These are phyloP conservation scores for Phalangium opilio DNA, from an alignment of 2,888 invertebrate genomes.

Conservation along the genomic window DNA sequence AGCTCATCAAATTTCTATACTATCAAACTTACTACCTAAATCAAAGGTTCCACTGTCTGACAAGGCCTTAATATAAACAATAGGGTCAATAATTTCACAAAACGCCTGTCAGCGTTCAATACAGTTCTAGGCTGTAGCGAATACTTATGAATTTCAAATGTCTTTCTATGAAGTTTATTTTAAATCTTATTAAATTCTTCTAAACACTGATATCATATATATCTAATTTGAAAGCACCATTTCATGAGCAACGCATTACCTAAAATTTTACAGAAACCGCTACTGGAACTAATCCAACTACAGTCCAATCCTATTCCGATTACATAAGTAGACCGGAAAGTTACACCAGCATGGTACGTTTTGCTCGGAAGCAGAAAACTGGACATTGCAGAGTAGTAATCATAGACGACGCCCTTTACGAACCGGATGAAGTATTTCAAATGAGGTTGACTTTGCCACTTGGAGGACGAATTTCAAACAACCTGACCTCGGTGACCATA, in stretches of 20 bases:
- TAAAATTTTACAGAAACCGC: slow-evolving; percentile 27
- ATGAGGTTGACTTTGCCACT: slow-evolving; percentile 26
- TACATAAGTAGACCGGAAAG: slow-evolving; percentile 28
- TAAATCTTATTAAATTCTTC: not conserved
- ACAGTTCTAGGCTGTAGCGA: not conserved
- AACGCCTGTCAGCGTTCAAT: not conserved
- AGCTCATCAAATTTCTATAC: no score
- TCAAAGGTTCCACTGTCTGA: no score
- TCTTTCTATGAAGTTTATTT: not conserved
- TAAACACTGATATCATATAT: no score
- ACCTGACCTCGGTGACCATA: slow-evolving; percentile 25
- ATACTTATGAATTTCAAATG: not conserved
- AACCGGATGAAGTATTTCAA: slow-evolving; percentile 27
- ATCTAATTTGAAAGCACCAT: no score
- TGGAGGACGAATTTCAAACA: slow-evolving; percentile 25
- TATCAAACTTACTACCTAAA: no score
- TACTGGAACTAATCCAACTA: slow-evolving; percentile 25
- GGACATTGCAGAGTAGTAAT: slow-evolving; percentile 27
- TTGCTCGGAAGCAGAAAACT: slow-evolving; percentile 25
- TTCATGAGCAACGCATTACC: no score
- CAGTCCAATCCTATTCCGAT: slow-evolving; percentile 29
- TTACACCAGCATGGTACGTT: slow-evolving; percentile 26
- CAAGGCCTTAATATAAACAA: no score
- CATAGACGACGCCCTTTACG: slow-evolving; percentile 31
- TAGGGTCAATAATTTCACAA: no score